These are phyloP conservation scores for Muscicapa comitata DNA, from an alignment of 2,797 vertebrate genomes.

Conservation along the genomic window DNA sequence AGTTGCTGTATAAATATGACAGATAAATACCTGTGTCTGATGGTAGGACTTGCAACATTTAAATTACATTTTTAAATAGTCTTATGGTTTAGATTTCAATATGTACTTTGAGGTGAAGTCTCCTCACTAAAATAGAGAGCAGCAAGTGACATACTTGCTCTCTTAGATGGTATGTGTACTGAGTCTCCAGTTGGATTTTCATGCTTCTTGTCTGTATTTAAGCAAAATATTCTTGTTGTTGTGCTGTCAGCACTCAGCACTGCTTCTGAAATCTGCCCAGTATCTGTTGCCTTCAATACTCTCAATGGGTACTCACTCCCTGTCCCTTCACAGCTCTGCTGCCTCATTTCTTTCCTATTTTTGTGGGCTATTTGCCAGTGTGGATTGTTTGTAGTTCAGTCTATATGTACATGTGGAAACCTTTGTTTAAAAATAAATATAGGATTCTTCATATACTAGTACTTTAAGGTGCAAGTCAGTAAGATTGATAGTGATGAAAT, in stretches of 20 bases:
- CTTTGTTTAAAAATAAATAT: not conserved
- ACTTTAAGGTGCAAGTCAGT: not conserved
- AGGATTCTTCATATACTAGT: not conserved
- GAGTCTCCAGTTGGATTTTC: not conserved
- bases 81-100: not conserved
- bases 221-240: not conserved
- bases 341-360: not conserved
- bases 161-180: not conserved
- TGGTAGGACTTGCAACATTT: not conserved
- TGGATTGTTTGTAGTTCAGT: not conserved
- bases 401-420: not conserved
- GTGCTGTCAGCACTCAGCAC: not conserved
- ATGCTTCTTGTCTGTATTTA: not conserved
- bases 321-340: not conserved
- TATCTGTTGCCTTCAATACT: not conserved
- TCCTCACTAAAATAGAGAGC: not conserved
- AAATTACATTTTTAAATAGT: conserved; percentile 20
- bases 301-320: not conserved
- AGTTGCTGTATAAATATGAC: not conserved
- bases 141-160: not conserved
- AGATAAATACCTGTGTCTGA: not conserved
- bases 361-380: not conserved
- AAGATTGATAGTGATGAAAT: conserved; percentile 24
- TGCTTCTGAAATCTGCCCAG: not conserved
- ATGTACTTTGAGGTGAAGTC: not conserved